These are phyloP conservation scores for Oreonectes daqikongensis DNA, from an alignment of 2,797 vertebrate genomes.

Conservation along the genomic window DNA sequence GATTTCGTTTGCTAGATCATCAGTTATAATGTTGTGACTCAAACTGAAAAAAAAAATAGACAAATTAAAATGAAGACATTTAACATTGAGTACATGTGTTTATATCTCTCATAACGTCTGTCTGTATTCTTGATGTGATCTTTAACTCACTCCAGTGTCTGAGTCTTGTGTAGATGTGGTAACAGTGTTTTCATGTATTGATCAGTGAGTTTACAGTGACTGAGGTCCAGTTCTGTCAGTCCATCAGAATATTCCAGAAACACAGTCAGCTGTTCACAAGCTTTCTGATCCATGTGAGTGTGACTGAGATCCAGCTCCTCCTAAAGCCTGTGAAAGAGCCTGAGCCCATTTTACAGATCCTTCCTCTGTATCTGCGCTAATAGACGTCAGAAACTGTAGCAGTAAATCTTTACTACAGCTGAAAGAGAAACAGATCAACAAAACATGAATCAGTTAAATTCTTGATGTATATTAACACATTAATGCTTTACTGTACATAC, in stretches of 20 bases:
- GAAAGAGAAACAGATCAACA: neutral
- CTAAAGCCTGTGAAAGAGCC: conserved; percentile 59
- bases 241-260: conserved; percentile 65
- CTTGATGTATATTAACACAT: neutral
- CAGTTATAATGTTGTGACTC: conserved; percentile 63
- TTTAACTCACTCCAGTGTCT: conserved; percentile 66
- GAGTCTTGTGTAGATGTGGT: conserved; percentile 65
- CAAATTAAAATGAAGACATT: neutral
- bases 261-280: conserved; percentile 57
- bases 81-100: neutral
- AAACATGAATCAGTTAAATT: neutral
- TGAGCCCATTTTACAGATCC: conserved; percentile 27
- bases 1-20: conserved; percentile 45
- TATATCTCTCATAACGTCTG: neutral
- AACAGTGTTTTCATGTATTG: conserved; percentile 56
- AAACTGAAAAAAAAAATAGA: conserved; percentile 49
- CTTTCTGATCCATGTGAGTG: conserved; percentile 52
- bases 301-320: conserved; percentile 68
- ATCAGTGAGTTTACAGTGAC: conserved; percentile 66
- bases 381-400: conserved; percentile 57
- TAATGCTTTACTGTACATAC: no score
- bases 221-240: conserved; percentile 67
- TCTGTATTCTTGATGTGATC: neutral
- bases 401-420: conserved; percentile 60
- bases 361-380: conserved; percentile 31